phyloP scores from a whole-genome alignment of 2,888 invertebrate genomes.

The Apantesis nais region DNA sequence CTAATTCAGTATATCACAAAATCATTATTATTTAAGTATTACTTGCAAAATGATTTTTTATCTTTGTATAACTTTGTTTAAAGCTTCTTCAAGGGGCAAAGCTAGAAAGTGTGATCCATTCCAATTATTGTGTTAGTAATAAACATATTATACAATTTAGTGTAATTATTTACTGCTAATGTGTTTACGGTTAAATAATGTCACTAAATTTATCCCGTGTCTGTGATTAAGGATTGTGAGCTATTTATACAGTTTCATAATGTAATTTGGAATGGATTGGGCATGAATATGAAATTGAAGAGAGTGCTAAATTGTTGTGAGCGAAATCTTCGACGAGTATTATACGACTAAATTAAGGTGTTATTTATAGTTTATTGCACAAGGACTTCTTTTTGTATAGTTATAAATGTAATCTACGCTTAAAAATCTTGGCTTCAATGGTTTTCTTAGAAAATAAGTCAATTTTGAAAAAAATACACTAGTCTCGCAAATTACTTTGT shows the following conservation, averaged over 20 bases:
- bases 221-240: conserved; percentile 7
- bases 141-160: neutral
- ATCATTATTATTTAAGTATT: conserved; percentile 36
- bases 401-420: conserved; percentile 39
- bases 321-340: conserved; percentile 31
- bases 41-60: conserved; percentile 27
- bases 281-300: conserved; percentile 20
- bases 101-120: conserved; percentile 5
- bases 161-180: neutral
- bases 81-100: conserved; percentile 16
- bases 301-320: conserved; percentile 29
- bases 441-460: conserved; percentile 50
- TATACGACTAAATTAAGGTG: conserved; percentile 34
- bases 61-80: conserved; percentile 34
- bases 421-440: conserved; percentile 50
- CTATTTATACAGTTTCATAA: neutral
- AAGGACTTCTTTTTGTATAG: conserved; percentile 45
- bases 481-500: conserved; percentile 49
- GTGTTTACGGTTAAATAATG: neutral
- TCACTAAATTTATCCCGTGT: neutral
- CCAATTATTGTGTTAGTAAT: conserved; percentile 7
- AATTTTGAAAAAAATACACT: conserved; percentile 61
- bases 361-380: conserved; percentile 49
- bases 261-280: conserved; percentile 6
- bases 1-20: conserved; percentile 49